Evolutionary conservation across 2,113 vertebrate genomes (phyloP).

Genomic region (Steatornis caripensis): DNA sequence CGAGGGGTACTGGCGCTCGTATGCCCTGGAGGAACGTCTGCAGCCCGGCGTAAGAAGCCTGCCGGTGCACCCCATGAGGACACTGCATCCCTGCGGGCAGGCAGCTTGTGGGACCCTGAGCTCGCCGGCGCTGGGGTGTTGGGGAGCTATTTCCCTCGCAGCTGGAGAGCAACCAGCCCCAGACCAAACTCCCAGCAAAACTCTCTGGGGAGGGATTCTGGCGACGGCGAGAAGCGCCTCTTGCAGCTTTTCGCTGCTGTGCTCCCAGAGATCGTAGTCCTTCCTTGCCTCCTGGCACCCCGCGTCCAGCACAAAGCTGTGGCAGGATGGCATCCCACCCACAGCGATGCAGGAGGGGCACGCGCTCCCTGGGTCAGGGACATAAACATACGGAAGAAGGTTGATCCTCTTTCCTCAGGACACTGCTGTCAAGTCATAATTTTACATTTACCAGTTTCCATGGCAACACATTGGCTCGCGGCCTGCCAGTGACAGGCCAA

Average conservation of each 20-base stretch:
- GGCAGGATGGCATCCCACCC: not conserved
- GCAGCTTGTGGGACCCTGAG: not conserved
- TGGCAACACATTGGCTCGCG: not conserved
- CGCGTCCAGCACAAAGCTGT: accelerated
- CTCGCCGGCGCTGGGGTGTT: accelerated
- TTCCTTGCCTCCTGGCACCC: not conserved
- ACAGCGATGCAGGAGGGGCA: accelerated
- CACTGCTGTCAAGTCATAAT: not conserved
- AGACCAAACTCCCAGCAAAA: not conserved
- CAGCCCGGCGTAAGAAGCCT: not conserved
- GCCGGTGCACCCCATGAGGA: not conserved
- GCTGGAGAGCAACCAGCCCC: not conserved
- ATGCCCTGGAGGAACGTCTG: not conserved
- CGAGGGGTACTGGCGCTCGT: not conserved
- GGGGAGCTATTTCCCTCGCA: not conserved
- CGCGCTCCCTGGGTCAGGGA: not conserved
- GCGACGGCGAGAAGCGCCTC: accelerated
- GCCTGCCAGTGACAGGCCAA: not conserved
- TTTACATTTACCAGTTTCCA: constrained; percentile 18
- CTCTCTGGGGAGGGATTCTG: not conserved
- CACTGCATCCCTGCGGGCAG: not conserved
- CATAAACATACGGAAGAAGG: not conserved
- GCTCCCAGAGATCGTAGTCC: not conserved
- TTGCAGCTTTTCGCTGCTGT: not conserved
- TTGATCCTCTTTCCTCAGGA: not conserved